Evolutionary conservation across 2,113 vertebrate genomes (phyloP), one percentile per base, ranked within the genome.

Genomic region (Nansenia antarctica): DNA sequence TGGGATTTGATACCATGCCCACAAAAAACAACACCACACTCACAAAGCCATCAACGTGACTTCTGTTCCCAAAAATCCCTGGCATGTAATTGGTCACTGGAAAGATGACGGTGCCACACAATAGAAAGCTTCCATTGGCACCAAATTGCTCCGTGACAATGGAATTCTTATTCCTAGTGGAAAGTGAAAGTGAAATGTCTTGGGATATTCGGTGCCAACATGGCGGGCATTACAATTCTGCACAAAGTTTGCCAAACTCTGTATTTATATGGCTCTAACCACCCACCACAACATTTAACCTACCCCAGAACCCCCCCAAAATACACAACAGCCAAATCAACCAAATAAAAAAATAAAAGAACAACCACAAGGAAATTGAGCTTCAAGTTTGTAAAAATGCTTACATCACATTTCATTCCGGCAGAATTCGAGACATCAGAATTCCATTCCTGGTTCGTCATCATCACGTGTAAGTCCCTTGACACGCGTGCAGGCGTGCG

Each of bases 321-420:
- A 72, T 68, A 86, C 79, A 88, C 67, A 69, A 86, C 75, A 62
- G 69, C 45, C 83, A 82, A 81, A 69, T 72, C 30, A 86, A 81
- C 47, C 72, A 61, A 85, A 79, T 53, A 52, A 71, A 53, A 57
- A 9, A 57, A 22, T 39, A 69, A 67, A 45, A 71, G 65, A 78
- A 58, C 20, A 11, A 79, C 26, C 32, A 80, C 73, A 79, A 79
- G 55, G 9, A 81, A 87, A 86, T 73, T 77, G 61, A 89, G 74
- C 58, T 90, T 90, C 76, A 87, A 91, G 85, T 89, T 83, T 78
- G 86, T 86, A 86, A 85, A 85, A 89, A 82, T 70, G 80, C 78
- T 73, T 80, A 84, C 73, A 76, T 85, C 69, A 86, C 78, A 82
- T 86, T 85, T 79, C 66, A 81, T 42, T 74, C 69, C 20, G 26